These are phyloP conservation scores for Apamea monoglypha DNA, from an alignment of 2,888 invertebrate species.

Conservation along the genomic window DNA sequence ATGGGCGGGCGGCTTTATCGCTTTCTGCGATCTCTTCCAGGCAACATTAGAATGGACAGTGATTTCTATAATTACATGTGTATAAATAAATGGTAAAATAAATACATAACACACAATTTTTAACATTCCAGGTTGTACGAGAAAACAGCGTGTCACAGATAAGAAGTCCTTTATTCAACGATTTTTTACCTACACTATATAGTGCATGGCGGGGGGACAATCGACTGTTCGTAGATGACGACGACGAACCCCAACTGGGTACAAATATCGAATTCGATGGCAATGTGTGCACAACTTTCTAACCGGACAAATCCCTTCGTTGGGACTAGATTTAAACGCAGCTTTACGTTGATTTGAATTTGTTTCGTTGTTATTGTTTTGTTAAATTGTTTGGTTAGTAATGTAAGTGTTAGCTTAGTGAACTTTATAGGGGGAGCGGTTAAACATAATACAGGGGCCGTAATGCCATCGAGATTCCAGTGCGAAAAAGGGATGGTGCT, in stretches of 20 bases:
- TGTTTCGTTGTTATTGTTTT: conserved; percentile 54
- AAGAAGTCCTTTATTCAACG: conserved; percentile 85
- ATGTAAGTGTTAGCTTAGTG: conserved; percentile 44
- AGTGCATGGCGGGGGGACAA: conserved; percentile 82
- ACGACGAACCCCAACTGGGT: conserved; percentile 65
- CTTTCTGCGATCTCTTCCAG: too few relatives aligned
- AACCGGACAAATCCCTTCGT: conserved; percentile 51
- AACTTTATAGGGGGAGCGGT: neutral
- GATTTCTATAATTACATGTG: too few relatives aligned
- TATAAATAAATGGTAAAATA: too few relatives aligned
- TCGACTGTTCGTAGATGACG: conserved; percentile 72
- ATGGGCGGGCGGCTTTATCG: too few relatives aligned
- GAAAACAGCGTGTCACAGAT: conserved; percentile 78
- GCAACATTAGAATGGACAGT: too few relatives aligned
- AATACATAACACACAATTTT: neutral
- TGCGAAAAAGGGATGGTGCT: neutral
- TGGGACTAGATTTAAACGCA: conserved; percentile 60
- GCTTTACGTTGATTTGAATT: conserved; percentile 35
- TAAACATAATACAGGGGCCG: neutral
- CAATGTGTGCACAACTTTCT: conserved; percentile 86
- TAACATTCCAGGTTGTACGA: conserved; percentile 80
- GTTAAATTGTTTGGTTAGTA: conserved; percentile 59
- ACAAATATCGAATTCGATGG: conserved; percentile 85
- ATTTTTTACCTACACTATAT: conserved; percentile 86
- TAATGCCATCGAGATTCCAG: neutral